Base-by-base conservation (phyloP, 1,140 invertebrate species). In the Saccostrea glomerata region DNA sequence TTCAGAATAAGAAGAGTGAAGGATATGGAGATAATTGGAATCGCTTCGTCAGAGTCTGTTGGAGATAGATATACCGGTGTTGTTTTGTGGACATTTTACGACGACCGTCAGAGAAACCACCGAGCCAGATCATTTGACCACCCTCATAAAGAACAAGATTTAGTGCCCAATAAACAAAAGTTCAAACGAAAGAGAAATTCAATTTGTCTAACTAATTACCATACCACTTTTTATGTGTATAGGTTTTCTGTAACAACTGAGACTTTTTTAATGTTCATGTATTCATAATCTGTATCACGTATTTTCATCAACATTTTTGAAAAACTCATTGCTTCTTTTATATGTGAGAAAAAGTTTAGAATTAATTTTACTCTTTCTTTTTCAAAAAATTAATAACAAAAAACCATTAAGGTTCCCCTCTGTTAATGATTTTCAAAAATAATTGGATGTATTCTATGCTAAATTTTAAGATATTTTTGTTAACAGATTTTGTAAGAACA, bases 121-220 rank as follows among this genome's bases (percentile, higher is more conserved):
- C 36, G 70, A 77, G 70, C 25, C 70, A 36, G 70, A 30, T 77
- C 25, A 77, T 77, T 77, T 77, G 70, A 30, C 25, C 70, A 77
- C 70, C 70, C 70, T 30, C 70, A 17, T 77, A 77, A 77, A 77
- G 70, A 77, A 30, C 25, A 77, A 77, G 70, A 77, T 77, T 77
- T 77, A 77, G 15, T 30, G 30, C 70, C 70, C 25, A 77, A 77
- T 77, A 77, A 36, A 77, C 70, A 77, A 25, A 77, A 77, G 70
- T 77, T 77, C 70, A 77, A 77, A 77, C 23, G 70, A 77, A 77
- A 77, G 25, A 77, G 25, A 77, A 77, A 77, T 77, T 77, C 70
- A 77, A 77, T 77, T 77, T 77, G 70, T 77, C 70, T 77, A 77
- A 77, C 70, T 77, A 77, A 77, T 77, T 77, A 77, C 30, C 70